These are phyloP conservation scores for Phenacoccus solenopsis DNA, from an alignment of 1,140 invertebrate genomes.

Conservation along the genomic window DNA sequence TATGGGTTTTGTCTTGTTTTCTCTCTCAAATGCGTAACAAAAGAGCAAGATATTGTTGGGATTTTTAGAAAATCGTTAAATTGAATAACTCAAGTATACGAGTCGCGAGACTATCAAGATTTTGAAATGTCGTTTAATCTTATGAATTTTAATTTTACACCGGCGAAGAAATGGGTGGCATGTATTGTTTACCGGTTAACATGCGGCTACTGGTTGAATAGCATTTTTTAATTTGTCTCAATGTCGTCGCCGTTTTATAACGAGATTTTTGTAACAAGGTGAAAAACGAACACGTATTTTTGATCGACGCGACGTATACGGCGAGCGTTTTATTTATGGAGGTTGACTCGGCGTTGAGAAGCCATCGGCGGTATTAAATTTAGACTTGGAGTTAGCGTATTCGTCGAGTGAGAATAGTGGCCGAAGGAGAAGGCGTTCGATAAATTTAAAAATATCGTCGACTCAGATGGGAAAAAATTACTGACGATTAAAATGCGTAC, in stretches of 20 bases:
- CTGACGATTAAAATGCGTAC: not conserved
- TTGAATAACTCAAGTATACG: not conserved
- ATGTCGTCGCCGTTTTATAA: not conserved
- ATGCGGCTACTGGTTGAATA: not conserved
- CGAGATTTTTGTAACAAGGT: no score
- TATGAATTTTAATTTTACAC: not conserved
- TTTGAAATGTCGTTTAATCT: not conserved
- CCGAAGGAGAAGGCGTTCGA: no score
- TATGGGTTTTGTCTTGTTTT: not conserved
- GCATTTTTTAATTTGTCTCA: not conserved
- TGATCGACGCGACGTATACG: not conserved
- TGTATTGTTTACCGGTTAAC: not conserved
- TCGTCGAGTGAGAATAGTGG: not conserved
- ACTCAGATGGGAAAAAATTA: not conserved
- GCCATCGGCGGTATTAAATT: not conserved
- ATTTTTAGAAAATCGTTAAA: not conserved
- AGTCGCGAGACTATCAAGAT: no score
- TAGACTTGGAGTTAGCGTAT: not conserved
- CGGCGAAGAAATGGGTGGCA: not conserved
- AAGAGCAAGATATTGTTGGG: not conserved
- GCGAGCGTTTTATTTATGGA: not conserved
- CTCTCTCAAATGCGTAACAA: not conserved
- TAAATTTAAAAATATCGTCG: not conserved
- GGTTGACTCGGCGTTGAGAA: not conserved
- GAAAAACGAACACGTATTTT: not conserved